Percentiles rank a stretch among this genome's conserved stretches.
Evolutionary conservation across 2,888 invertebrate species (phyloP).

Genomic region (Azorinus chamasolen): DNA sequence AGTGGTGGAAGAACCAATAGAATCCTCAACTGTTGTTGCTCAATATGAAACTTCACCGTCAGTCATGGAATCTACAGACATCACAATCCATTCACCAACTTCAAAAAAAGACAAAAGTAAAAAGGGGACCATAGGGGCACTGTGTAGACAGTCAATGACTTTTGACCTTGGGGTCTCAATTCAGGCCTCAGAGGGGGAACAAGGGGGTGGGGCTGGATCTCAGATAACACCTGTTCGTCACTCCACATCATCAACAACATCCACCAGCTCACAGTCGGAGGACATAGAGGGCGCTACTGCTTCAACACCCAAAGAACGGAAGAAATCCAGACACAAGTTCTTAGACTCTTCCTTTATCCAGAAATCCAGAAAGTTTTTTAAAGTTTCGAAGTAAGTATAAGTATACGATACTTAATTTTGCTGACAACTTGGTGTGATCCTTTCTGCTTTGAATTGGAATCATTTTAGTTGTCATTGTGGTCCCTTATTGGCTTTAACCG

Average conservation of each 20-base stretch:
- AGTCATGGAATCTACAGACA: conserved; percentile 43
- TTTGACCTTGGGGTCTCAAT: conserved; percentile 81
- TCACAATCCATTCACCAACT: conserved; percentile 57
- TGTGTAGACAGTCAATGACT: conserved; percentile 84
- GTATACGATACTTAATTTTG: too few relatives aligned
- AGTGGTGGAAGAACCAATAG: conserved; percentile 57
- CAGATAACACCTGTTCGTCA: conserved; percentile 64
- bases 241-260: conserved; percentile 62
- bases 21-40: conserved; percentile 52
- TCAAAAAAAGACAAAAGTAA: conserved; percentile 72
- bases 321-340: conserved; percentile 77
- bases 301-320: conserved; percentile 67
- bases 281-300: conserved; percentile 60
- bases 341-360: conserved; percentile 82
- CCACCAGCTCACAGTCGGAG: conserved; percentile 76
- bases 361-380: conserved; percentile 84
- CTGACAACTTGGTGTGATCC: too few relatives aligned
- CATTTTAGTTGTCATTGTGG: too few relatives aligned
- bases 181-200: conserved; percentile 58
- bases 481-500: too few relatives aligned
- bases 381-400: conserved; percentile 85
- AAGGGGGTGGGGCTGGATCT: conserved; percentile 52
- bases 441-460: too few relatives aligned
- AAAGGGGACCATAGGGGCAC: conserved; percentile 81
- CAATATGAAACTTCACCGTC: conserved; percentile 47